Base-by-base conservation (phyloP, 2,113 vertebrate species). In the Catharus minimus region DNA sequence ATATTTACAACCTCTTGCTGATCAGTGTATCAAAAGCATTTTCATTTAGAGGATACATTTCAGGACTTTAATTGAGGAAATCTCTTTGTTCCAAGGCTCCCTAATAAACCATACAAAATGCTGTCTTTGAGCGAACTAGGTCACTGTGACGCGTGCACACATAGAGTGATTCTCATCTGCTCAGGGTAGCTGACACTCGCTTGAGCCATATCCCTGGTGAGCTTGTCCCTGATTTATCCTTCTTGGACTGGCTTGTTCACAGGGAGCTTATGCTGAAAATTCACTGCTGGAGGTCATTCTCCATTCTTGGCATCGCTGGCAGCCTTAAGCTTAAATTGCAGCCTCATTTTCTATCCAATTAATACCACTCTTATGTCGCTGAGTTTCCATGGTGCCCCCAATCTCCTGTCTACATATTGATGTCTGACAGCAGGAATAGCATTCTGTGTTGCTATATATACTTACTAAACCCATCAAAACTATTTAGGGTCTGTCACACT, bases 401-500 rank as follows among this genome's bases (percentile, higher is more conserved):
- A 92, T 88, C 89, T 95, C 82, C 91, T 94, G 93, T 88, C 86
- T 95, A 91, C 92, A 93, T 88, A 91, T 86, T 92, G 86, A 86
- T 92, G 91, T 95, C 92, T 93, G 94, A 94, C 77, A 94, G 94
- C 91, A 76, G 91, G 91, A 93, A 80, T 88, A 89, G 91, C 89
- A 78, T 88, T 94, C 86, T 87, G 77, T 88, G 94, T 73, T 7
- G 0, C 83, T 95, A 90, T 93, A 90, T 95, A 82, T 93, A 90
- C 88, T 96, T 94, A 95, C 88, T 58, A 93, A 95, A 96, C 80
- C 92, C 89, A 90, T 94, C 92, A 93, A 95, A 96, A 95, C 88
- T 88, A 90, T 56, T 95, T 92, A 96, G 74, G 64, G 28, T 93
- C 94, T 96, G 95, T 95, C 94, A 15, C 56, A 66, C 71, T 95